phyloP scores from a whole-genome alignment of 2,113 vertebrate genomes.

The Xiphias gladius region DNA sequence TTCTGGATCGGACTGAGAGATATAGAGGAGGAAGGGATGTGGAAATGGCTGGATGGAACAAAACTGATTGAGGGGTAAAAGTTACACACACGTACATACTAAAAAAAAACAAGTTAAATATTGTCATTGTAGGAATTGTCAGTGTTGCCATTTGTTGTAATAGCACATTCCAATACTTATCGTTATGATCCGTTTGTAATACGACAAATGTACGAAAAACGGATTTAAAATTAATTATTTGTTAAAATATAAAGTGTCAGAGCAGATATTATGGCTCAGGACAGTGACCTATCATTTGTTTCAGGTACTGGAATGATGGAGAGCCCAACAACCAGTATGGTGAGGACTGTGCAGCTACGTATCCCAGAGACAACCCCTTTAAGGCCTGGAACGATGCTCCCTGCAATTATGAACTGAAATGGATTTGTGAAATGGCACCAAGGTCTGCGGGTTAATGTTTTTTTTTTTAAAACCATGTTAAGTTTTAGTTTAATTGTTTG shows the following conservation, averaged over 20 bases:
- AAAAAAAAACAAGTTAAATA: not conserved
- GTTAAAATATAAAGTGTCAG: not conserved
- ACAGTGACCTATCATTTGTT: slow-evolving; percentile 15
- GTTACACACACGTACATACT: not conserved
- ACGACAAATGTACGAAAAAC: too few species aligned
- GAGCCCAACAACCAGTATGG: slow-evolving; percentile 73
- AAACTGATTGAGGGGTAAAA: slow-evolving; percentile 64
- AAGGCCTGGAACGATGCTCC: slow-evolving; percentile 81
- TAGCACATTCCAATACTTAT: not conserved
- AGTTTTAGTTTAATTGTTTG: not conserved
- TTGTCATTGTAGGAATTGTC: not conserved
- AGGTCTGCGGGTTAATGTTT: not conserved
- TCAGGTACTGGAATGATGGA: slow-evolving; percentile 79
- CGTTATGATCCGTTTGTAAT: not conserved
- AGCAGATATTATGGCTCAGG: not conserved
- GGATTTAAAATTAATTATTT: not conserved
- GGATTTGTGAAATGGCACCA: slow-evolving; percentile 80
- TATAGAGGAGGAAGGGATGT: slow-evolving; percentile 70
- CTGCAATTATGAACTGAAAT: slow-evolving; percentile 70
- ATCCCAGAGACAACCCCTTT: slow-evolving; percentile 68
- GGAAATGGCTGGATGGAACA: slow-evolving; percentile 79
- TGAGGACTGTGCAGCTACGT: slow-evolving; percentile 80
- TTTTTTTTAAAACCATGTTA: not conserved
- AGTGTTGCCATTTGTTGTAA: not conserved
- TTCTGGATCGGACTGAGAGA: slow-evolving; percentile 83